A percentile compares a stretch with the other conserved stretches of the same genome.
These are phyloP conservation scores for Macrosiphum euphorbiae DNA, from an alignment of 2,888 invertebrate species.

Conservation along the genomic window DNA sequence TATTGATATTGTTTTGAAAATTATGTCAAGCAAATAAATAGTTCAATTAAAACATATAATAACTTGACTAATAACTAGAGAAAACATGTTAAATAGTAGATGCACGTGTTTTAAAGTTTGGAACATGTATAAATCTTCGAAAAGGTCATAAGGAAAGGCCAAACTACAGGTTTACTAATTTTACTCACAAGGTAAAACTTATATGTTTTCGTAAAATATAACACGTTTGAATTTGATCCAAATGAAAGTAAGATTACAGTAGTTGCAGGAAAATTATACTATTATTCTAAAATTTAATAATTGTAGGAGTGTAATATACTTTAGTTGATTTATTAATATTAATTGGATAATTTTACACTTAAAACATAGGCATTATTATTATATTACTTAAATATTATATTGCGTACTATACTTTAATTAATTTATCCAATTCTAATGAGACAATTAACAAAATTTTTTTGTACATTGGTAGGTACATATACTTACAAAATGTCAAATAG, in stretches of 20 bases:
- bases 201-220: background rate
- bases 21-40: background rate
- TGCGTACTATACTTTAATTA: background rate
- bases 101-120: background rate
- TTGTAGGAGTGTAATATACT: background rate
- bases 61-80: background rate
- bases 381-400: background rate
- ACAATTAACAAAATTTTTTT: background rate
- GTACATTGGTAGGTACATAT: background rate
- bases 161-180: background rate
- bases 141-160: background rate
- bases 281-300: background rate
- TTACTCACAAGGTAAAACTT: background rate
- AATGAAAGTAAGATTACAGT: background rate
- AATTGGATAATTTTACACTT: background rate
- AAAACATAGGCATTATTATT: background rate
- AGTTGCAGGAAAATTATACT: background rate
- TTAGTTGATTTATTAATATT: background rate
- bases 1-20: no score
- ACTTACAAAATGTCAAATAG: background rate
- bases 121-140: background rate
- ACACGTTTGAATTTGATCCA: background rate
- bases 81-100: conserved; percentile 16
- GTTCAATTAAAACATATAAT: background rate
- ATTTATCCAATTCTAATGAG: background rate